phyloP scores from a whole-genome alignment of 1,140 invertebrate genomes.

The Tetraneura akinire region DNA sequence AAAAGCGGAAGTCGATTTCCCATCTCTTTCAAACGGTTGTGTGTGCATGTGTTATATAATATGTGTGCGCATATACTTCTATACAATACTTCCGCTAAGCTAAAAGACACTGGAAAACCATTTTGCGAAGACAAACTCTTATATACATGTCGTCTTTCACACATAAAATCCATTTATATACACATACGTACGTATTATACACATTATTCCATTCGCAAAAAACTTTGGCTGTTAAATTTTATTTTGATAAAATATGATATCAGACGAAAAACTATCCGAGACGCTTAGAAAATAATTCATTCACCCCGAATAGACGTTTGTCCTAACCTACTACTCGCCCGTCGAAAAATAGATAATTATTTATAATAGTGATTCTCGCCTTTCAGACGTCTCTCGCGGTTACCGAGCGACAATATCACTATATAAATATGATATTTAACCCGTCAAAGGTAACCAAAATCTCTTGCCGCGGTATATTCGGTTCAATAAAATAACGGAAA shows the following conservation, averaged over 20 bases:
- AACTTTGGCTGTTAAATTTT: conserved; percentile 39
- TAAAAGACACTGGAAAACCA: conserved; percentile 44
- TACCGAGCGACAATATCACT: neutral
- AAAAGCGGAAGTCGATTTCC: conserved; percentile 41
- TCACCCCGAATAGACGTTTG: neutral
- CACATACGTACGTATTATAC: neutral
- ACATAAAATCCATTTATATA: conserved; percentile 40
- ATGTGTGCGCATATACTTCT: neutral
- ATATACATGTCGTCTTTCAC: neutral
- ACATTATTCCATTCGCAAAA: conserved; percentile 15
- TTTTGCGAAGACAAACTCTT: conserved; percentile 34
- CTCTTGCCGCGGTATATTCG: neutral
- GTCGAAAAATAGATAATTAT: no score
- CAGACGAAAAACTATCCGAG: no score
- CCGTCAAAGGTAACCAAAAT: conserved; percentile 13
- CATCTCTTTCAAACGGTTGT: neutral
- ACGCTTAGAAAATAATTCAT: neutral
- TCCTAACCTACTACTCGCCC: no score
- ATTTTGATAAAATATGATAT: neutral
- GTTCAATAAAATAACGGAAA: conserved; percentile 43
- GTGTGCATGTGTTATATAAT: neutral
- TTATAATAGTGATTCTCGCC: no score
- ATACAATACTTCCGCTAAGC: conserved; percentile 32
- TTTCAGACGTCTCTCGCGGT: no score
- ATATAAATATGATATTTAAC: neutral